Evolutionary conservation across 2,888 invertebrate species (phyloP), one percentile per base, ranked within the genome.

Genomic region (Epinotia ramella): DNA sequence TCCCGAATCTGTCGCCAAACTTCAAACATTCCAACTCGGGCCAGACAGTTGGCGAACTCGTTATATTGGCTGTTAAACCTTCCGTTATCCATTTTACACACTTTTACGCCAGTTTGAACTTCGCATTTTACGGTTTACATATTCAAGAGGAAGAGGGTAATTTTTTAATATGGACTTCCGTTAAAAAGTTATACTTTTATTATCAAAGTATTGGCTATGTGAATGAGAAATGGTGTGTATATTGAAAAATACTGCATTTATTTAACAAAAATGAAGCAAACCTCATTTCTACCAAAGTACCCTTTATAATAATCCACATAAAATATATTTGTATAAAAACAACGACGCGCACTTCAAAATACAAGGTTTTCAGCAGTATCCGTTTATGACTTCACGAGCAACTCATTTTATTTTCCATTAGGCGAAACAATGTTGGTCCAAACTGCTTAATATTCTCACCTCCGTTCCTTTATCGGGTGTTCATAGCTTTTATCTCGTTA

Each of bases 401-500:
- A 71, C 66, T 66, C 56, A 60, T 71, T 75, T 75, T 49, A 75
- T 75, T 75, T 75, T 75, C 65, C 40, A 74, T 74, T 74, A 70
- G 49, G 49, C 66, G 56, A 66, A 75, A 71, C 71, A 75, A 71
- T 71, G 66, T 75, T 71, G 56, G 73, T 78, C 77, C 71, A 76
- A 78, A 72, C 77, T 73, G 49, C 74, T 70, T 64, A 28, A 69
- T 77, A 71, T 77, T 71, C 66, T 65, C 72, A 73, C 69, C 60
- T 71, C 20, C 53, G 24, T 66, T 77, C 80, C 81, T 81, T 82
- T 84, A 84, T 84, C 85, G 84, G 84, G 84, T 84, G 84, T 85
- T 89, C 85, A 89, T 83, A 83, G 84, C 81, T 81, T 78, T 85
- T 88, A 90, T 90, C 87, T 89, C 87, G 86, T 91, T 89, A 89